Evolutionary conservation across 2,888 invertebrate species (phyloP), one percentile per base, ranked within the genome.

Genomic region (Muscina levida): DNA sequence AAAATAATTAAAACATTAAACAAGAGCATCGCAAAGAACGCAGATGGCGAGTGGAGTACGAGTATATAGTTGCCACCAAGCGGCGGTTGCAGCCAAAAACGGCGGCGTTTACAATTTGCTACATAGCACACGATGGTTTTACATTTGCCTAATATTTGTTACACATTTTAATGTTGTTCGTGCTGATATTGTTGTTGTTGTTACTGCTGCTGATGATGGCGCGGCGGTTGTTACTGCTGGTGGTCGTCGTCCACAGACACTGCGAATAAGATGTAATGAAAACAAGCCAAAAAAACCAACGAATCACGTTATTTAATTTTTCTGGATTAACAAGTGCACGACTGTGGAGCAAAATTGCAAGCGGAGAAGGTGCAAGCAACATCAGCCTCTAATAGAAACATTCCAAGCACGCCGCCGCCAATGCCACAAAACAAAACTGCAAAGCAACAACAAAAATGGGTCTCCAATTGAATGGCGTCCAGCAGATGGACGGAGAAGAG

Each of bases 231-330:
- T 37, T 37, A 0, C 39, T 13, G 11, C 26, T 8, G 53, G 22
- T 13, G 15, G 48, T 53, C 48, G n/a, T n/a, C 48, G 24, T 15
- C 57, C 31, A 31, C 3, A 31, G 8, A 31, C 31, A 31, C 31
- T 17, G 19, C 62, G 22, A 62, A 62, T 62, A 39, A 37, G 42
- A 62, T 62, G 62, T 37, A 22, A 31, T 31, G 31, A 31, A 62
- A 62, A 39, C 62, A 17, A 62, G 39, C 62, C 39, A 62, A 62
- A 42, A 62, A 42, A 51, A 26, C 57, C 42, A 62, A 62, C n/a
- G 62, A 62, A 62, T 62, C 62, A 62, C 42, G 62, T 62, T 62
- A 62, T 62, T 62, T 62, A 62, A 62, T 62, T 62, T 62, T 62
- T 42, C 62, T 42, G 62, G 62, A 62, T 62, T 62, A 62, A 37